Evolutionary conservation across 2,797 vertebrate species (phyloP).

Genomic region (Rhinella marina): DNA sequence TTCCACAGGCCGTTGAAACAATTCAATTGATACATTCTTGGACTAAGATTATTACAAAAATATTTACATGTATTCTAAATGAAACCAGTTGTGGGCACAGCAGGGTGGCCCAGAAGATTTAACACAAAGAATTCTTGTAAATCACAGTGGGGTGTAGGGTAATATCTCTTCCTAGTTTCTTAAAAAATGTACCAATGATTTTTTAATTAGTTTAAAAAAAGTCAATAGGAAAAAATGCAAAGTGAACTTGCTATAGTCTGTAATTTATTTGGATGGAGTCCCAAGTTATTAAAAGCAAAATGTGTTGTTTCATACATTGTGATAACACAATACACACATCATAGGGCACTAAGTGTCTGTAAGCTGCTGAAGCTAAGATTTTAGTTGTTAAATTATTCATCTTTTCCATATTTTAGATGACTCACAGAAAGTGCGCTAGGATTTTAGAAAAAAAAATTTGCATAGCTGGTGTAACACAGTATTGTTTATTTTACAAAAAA

Average conservation of each 20-base stretch:
- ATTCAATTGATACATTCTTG: constrained; percentile 58
- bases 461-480: constrained; percentile 38
- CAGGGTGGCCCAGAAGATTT: constrained; percentile 71
- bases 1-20: constrained; percentile 28
- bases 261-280: constrained; percentile 53
- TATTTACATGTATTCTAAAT: constrained; percentile 73
- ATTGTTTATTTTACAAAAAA: constrained; percentile 58
- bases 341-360: constrained; percentile 24
- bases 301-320: constrained; percentile 54
- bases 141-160: constrained; percentile 63
- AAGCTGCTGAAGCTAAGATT: constrained; percentile 53
- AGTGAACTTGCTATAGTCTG: constrained; percentile 37
- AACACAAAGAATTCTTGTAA: constrained; percentile 75
- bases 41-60: constrained; percentile 59
- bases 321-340: constrained; percentile 53
- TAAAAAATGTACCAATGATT: constrained; percentile 58
- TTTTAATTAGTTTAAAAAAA: constrained; percentile 50
- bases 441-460: constrained; percentile 51
- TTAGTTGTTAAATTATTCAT: constrained; percentile 57
- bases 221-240: constrained; percentile 25
- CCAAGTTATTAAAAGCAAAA: constrained; percentile 58
- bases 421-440: constrained; percentile 35
- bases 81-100: constrained; percentile 73
- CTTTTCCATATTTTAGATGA: constrained; percentile 50
- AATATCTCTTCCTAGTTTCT: constrained; percentile 67